Evolutionary conservation across 2,888 invertebrate species (phyloP), one percentile per base, ranked within the genome.

Genomic region (Sphecodes monilicornis): DNA sequence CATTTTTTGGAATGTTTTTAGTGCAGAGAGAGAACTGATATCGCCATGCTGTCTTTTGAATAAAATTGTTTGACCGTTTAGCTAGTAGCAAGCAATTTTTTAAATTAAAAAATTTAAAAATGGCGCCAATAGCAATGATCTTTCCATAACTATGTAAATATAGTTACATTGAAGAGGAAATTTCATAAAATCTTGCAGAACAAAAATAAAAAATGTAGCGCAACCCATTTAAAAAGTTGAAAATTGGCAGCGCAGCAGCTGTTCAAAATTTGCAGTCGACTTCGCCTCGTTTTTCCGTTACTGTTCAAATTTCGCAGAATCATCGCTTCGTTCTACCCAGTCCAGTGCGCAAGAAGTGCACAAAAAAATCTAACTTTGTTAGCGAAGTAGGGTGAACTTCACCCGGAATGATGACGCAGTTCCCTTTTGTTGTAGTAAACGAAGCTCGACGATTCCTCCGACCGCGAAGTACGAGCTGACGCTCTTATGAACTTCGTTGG

Each of bases 401-500:
- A 16, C 60, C 60, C 13, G 29, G 29, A n/a, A 60, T 60, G 60
- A 29, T 5, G 6, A 29, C 13, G 60, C 6, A 29, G 60, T 29
- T 50, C 29, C 16, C 60, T 29, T 60, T 29, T 29, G 29, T 60
- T 29, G 16, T 16, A 60, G 60, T 16, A 13, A 60, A 29, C 60
- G 60, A 60, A 60, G 60, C 29, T 60, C 60, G 60, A 26, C 16
- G 29, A 60, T 60, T 60, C 29, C 60, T 29, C 26, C 60, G 60
- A 16, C 16, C 60, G 26, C 60, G 60, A 16, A 60, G 29, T 60
- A 60, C 60, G 5, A 26, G 60, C 60, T 29, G 29, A 60, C 60
- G 29, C 60, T 29, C 60, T 60, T 29, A 60, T 4, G 16, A 60
- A 60, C 26, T 60, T 80, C 71, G 76, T 60, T 57, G 26, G 57